Evolutionary conservation across 2,888 invertebrate species (phyloP), one percentile per base, ranked within the genome.

Genomic region (Leptothorax acervorum): DNA sequence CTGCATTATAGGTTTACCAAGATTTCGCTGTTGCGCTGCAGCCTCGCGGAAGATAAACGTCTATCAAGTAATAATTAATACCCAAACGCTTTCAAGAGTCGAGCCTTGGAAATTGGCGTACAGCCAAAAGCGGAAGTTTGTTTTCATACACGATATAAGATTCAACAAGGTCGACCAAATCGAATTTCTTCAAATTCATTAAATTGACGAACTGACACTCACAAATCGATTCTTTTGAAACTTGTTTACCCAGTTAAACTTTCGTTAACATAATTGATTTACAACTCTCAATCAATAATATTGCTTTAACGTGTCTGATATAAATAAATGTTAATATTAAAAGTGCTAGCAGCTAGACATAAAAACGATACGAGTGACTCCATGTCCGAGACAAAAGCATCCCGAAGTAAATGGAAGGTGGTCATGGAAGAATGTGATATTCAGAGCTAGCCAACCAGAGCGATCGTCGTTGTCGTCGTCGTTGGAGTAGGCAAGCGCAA

Each of bases 401-500:
- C 6, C 12, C 39, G n/a, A 60, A 65, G 39, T 66, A 57, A 55
- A 42, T 18, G n/a, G 53, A 62, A 31, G 79, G 15, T 12, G 51
- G 74, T 60, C 62, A 60, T 51, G 74, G 35, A 85, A 85, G 82
- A 81, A 81, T 76, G 74, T 82, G 89, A 88, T 87, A 83, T 85
- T 78, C 85, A 75, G 81, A n/a, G 90, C 87, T 78, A 76, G 74
- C 65, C 76, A 88, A 85, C 75, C 74, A 76, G 66, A 88, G 84
- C 78, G 70, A 85, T 74, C 48, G 83, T 74, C 66, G 51, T 86
- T 63, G 66, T 53, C 53, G 71, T 82, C 73, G 84, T 86, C 87
- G 86, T 87, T 87, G 87, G 88, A 89, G 90, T 85, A 90, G 89
- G 90, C 87, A 87, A 89, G 91, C 91, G 93, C 92, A 94, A 94